Conservation (phyloP, 1,140 invertebrate genomes). For the Philaenus spumarius region DNA sequence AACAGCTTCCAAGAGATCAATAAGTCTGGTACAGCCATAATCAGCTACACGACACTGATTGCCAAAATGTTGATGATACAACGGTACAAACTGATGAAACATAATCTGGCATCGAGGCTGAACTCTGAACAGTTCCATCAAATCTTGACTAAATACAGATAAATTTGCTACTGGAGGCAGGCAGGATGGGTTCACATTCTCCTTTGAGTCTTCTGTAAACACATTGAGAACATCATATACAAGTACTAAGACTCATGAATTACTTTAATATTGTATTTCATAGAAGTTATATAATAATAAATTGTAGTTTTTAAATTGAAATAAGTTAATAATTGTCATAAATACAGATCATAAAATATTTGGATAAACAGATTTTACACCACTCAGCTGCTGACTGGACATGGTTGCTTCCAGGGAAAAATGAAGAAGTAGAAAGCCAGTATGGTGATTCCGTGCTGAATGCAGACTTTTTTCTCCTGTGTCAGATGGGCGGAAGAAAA, state of each 20-base stretch:
- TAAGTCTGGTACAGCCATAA: conserved; percentile 91
- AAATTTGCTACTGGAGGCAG: conserved; percentile 45
- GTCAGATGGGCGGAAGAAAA: too few relatives aligned
- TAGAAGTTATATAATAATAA: not conserved
- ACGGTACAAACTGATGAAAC: conserved; percentile 82
- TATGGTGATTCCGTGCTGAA: too few relatives aligned
- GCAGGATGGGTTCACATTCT: too few relatives aligned
- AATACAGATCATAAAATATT: too few relatives aligned
- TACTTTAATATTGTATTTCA: not conserved
- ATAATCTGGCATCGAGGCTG: conserved; percentile 65
- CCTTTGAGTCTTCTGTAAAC: too few relatives aligned
- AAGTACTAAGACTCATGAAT: too few relatives aligned
- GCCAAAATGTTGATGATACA: conserved; percentile 93
- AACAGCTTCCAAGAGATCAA: conserved; percentile 84
- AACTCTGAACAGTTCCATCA: conserved; percentile 73
- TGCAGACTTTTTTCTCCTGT: too few relatives aligned
- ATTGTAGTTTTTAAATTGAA: not conserved
- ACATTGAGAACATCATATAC: too few relatives aligned
- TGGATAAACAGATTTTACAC: too few relatives aligned
- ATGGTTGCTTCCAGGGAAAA: too few relatives aligned
- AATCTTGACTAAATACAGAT: conserved; percentile 64
- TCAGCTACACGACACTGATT: conserved; percentile 90
- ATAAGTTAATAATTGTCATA: not conserved
- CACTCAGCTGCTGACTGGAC: too few relatives aligned
- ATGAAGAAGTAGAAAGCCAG: too few relatives aligned